Evolutionary conservation across 2,797 vertebrate species (phyloP).

Genomic region (Hemibagrus guttatus): DNA sequence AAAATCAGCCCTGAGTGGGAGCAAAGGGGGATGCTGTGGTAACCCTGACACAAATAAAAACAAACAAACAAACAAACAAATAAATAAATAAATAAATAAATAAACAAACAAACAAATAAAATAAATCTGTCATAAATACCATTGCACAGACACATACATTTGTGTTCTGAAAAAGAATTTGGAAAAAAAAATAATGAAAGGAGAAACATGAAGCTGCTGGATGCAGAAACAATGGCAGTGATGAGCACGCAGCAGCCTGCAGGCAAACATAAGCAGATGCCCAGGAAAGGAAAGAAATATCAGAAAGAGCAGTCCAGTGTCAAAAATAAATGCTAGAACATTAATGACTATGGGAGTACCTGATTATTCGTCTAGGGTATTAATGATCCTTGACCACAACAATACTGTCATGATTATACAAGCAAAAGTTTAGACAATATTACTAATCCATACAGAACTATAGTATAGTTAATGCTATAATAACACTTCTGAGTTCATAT

Average conservation of each 20-base stretch:
- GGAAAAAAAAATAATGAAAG: slow-evolving; percentile 39
- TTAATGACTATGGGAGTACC: slow-evolving; percentile 31
- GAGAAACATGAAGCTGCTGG: slow-evolving; percentile 53
- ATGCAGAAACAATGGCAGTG: slow-evolving; percentile 70
- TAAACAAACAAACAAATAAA: too few relatives aligned
- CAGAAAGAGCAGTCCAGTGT: slow-evolving; percentile 19
- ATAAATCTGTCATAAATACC: slow-evolving; percentile 68
- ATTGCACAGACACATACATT: slow-evolving; percentile 71
- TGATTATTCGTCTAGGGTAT: slow-evolving; percentile 30
- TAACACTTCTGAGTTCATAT: slow-evolving; percentile 39
- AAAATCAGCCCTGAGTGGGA: slow-evolving; percentile 79
- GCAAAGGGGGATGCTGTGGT: slow-evolving; percentile 79
- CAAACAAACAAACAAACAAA: slow-evolving; percentile 66
- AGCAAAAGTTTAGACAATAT: slow-evolving; percentile 12
- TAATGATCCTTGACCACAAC: slow-evolving; percentile 35
- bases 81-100: slow-evolving; percentile 64
- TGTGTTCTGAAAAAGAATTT: slow-evolving; percentile 54
- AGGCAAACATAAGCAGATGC: slow-evolving; percentile 67
- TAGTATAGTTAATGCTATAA: slow-evolving; percentile 36
- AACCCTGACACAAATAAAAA: slow-evolving; percentile 73
- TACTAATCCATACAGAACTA: slow-evolving; percentile 12
- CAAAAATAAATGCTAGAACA: slow-evolving; percentile 1
- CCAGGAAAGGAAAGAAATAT: slow-evolving; percentile 53
- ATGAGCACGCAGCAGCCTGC: slow-evolving; percentile 62
- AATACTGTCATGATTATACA: slow-evolving; percentile 25